Evolutionary conservation across 2,888 invertebrate genomes (phyloP).

Genomic region (Halocaridina rubra): DNA sequence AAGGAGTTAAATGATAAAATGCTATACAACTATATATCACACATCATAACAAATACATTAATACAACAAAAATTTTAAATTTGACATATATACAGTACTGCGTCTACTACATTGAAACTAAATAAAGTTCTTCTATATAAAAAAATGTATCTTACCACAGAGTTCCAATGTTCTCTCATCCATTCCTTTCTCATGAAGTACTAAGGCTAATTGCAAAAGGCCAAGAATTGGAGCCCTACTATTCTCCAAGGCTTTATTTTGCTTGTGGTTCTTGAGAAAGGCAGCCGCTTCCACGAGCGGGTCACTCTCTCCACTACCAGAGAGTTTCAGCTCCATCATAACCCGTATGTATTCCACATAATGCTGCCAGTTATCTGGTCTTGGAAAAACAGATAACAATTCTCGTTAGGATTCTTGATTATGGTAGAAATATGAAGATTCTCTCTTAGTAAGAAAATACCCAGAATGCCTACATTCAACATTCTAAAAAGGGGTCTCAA

Average conservation of each 20-base stretch:
- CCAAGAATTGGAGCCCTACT: constrained; percentile 50
- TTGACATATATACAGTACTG: too few species aligned
- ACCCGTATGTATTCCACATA: constrained; percentile 44
- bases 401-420: too few species aligned
- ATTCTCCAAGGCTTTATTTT: background rate
- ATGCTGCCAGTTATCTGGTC: constrained; percentile 63
- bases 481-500: too few species aligned
- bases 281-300: constrained; percentile 2
- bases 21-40: too few species aligned
- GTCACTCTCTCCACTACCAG: background rate
- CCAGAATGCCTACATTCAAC: too few species aligned
- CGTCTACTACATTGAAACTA: too few species aligned
- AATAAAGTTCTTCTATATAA: too few species aligned
- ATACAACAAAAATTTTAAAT: too few species aligned
- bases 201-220: constrained; percentile 50
- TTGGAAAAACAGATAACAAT: constrained; percentile 12
- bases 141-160: constrained; percentile 53
- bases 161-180: constrained; percentile 5
- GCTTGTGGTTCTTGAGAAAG: background rate
- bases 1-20: too few species aligned
- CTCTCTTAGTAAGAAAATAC: too few species aligned
- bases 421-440: too few species aligned
- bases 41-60: too few species aligned
- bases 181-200: constrained; percentile 24
- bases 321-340: constrained; percentile 4